These are phyloP conservation scores for Penaeus vannamei DNA, from an alignment of 1,140 invertebrate genomes.

Conservation along the genomic window DNA sequence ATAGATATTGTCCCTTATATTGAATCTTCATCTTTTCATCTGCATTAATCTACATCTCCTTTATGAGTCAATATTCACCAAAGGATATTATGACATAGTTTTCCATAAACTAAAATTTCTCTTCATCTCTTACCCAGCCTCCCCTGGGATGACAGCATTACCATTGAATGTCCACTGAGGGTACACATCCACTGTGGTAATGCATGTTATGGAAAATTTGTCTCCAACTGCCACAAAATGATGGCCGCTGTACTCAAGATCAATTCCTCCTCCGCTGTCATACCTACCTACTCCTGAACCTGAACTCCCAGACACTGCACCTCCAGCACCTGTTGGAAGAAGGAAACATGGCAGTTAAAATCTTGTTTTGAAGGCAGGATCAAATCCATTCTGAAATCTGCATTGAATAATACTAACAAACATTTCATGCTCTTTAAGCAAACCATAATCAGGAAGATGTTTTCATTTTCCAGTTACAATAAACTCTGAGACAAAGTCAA, in stretches of 20 bases:
- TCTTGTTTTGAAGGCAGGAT: no score
- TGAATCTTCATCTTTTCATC: no score
- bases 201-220: constrained; percentile 46
- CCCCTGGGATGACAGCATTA: constrained; percentile 38
- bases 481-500: no score
- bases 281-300: background rate
- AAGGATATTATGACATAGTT: background rate
- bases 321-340: constrained; percentile 5
- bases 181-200: constrained; percentile 32
- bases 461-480: no score
- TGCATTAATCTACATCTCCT: no score
- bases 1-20: background rate
- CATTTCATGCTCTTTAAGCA: no score
- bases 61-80: background rate
- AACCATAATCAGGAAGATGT: no score
- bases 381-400: no score
- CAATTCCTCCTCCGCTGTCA: background rate
- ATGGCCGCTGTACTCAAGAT: constrained; percentile 25
- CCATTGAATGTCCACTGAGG: constrained; percentile 56
- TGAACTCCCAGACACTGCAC: background rate
- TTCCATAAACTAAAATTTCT: background rate
- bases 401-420: no score
- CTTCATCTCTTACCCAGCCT: constrained; percentile 41
- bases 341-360: no score
- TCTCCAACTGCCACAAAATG: constrained; percentile 52